These are phyloP conservation scores for Trachops cirrhosus DNA, from an alignment of 2,797 vertebrate species.

Conservation along the genomic window DNA sequence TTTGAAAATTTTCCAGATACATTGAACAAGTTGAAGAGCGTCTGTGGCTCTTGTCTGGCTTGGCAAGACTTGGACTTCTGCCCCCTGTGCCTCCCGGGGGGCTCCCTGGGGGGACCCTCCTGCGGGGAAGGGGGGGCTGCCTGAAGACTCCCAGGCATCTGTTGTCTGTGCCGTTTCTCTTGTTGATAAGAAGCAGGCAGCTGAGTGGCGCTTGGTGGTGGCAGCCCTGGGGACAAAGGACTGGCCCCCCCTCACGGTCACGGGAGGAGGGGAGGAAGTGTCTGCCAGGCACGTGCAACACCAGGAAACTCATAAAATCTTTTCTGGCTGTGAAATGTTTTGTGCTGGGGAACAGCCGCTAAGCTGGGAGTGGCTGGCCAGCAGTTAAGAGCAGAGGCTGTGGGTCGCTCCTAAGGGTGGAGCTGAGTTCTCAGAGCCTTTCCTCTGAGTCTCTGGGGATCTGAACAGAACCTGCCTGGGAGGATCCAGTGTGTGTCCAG, in stretches of 20 bases:
- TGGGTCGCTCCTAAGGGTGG: background rate
- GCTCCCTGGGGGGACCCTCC: no score
- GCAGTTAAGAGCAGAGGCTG: background rate
- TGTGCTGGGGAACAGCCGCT: background rate
- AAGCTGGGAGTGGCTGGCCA: background rate
- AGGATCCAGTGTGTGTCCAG: background rate
- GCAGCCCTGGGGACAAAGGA: slow-evolving; percentile 3
- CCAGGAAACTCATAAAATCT: slow-evolving; percentile 32
- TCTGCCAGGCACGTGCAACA: background rate
- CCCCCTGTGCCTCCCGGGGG: background rate
- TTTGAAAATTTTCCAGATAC: background rate
- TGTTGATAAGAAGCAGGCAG: background rate
- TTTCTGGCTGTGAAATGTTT: background rate
- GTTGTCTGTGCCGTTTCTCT: background rate
- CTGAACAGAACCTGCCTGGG: background rate
- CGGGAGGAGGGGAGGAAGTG: background rate
- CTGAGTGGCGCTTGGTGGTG: background rate
- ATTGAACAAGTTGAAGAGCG: background rate
- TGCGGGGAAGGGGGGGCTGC: background rate
- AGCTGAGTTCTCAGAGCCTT: background rate
- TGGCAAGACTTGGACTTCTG: background rate
- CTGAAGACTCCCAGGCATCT: slow-evolving; percentile 31
- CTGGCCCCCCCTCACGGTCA: background rate
- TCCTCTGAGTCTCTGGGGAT: background rate
- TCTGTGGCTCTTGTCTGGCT: slow-evolving; percentile 14